Conservation (phyloP, 1,140 invertebrate species). For the Acyrthosiphon pisum region DNA sequence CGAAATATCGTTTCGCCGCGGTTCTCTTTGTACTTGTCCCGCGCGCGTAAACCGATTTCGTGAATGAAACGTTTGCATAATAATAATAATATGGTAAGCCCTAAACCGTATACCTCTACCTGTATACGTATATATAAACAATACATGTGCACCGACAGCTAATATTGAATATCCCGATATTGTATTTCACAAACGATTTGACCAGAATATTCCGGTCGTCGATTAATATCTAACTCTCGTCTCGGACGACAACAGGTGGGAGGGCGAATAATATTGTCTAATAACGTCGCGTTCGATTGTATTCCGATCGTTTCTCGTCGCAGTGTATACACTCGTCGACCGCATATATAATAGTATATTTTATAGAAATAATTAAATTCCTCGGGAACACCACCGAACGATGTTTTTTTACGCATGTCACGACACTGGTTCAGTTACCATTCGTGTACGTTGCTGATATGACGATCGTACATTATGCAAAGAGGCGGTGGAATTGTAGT, state of each 20-base stretch:
- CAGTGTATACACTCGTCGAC: background rate
- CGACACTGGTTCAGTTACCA: background rate
- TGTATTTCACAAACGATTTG: background rate
- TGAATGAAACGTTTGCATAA: slow-evolving; percentile 27
- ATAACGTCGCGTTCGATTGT: background rate
- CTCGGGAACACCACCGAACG: background rate
- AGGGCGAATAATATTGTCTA: background rate
- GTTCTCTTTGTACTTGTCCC: background rate
- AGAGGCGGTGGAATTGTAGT: background rate
- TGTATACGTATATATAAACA: background rate
- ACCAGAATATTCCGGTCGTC: background rate
- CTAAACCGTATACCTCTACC: background rate
- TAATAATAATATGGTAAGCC: slow-evolving; percentile 17
- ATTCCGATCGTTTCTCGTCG: background rate
- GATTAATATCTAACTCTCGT: background rate
- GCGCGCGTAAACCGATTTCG: slow-evolving; percentile 4
- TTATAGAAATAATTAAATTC: background rate
- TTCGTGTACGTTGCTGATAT: background rate
- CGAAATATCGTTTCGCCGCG: background rate
- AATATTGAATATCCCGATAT: background rate
- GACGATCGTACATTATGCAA: background rate
- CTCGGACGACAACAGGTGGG: background rate
- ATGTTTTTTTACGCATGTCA: background rate
- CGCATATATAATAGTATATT: background rate
- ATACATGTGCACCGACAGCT: background rate